These are phyloP conservation scores for Cecropterus lyciades DNA, from an alignment of 1,140 invertebrate species.

Conservation along the genomic window DNA sequence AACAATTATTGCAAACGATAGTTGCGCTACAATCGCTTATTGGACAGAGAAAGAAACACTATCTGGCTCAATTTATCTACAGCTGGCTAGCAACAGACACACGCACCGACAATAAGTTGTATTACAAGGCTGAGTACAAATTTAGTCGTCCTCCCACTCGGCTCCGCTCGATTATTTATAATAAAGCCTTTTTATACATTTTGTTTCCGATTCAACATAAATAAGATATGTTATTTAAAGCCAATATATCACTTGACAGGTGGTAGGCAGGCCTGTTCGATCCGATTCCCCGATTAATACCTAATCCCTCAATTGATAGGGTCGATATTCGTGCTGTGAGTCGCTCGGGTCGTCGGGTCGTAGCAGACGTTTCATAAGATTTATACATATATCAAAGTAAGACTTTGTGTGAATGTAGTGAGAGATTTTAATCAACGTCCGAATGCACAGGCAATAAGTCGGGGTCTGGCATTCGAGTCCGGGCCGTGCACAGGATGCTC, in stretches of 20 bases:
- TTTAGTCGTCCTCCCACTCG: constrained; percentile 78
- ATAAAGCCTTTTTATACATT: constrained; percentile 78
- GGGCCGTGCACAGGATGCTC: constrained; percentile 53
- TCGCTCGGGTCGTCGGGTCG: constrained; percentile 48
- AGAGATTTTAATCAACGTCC: constrained; percentile 82
- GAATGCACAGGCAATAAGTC: constrained; percentile 55
- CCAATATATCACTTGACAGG: constrained; percentile 83
- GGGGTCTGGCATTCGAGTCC: constrained; percentile 53
- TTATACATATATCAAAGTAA: constrained; percentile 82
- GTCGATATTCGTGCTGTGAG: constrained; percentile 41
- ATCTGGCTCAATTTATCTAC: constrained; percentile 71
- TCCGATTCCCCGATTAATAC: constrained; percentile 45
- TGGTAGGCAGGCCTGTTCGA: constrained; percentile 63
- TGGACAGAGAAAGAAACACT: constrained; percentile 57
- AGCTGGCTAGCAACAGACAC: constrained; percentile 48
- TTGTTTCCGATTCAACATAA: constrained; percentile 82
- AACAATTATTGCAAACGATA: constrained; percentile 37
- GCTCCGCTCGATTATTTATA: constrained; percentile 72
- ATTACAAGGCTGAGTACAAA: constrained; percentile 73
- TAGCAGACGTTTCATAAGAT: constrained; percentile 70
- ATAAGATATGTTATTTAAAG: constrained; percentile 84
- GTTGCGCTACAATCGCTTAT: constrained; percentile 45
- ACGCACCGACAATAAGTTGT: constrained; percentile 64
- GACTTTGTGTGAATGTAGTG: constrained; percentile 76
- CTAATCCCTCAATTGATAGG: constrained; percentile 39